Conservation (phyloP, 1,140 invertebrate genomes). For the Pogonus chalceus region DNA sequence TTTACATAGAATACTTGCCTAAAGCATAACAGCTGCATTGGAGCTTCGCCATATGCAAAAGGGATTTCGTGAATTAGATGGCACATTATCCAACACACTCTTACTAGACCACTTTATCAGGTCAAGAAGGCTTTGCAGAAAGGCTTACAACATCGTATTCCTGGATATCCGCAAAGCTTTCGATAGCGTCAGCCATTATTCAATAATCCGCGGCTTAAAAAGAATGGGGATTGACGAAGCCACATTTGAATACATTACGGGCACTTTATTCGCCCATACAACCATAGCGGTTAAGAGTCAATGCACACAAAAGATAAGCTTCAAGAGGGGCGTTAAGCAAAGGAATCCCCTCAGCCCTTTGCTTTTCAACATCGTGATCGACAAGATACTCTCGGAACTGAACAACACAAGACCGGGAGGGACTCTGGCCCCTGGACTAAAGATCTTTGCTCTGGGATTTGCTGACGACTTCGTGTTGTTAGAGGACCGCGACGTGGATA, state of each 20-base stretch:
- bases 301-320: neutral
- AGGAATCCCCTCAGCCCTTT: neutral
- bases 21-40: constrained; percentile 18
- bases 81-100: constrained; percentile 28
- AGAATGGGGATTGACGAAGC: no score
- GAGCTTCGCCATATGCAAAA: constrained; percentile 25
- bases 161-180: constrained; percentile 27
- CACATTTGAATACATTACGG: no score
- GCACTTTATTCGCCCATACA: no score
- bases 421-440: neutral
- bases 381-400: neutral
- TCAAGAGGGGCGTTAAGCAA: neutral
- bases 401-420: neutral
- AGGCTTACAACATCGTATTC: constrained; percentile 26
- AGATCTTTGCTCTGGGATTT: neutral
- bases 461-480: no score
- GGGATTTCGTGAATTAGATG: constrained; percentile 27
- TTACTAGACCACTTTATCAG: constrained; percentile 27
- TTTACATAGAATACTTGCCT: neutral
- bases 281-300: no score
- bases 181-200: no score
- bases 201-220: no score
- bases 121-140: constrained; percentile 21
- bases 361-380: neutral
- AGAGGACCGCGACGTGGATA: neutral